phyloP scores from a whole-genome alignment of 92 coral and sea anemone species.

The Chrysogorgia sp. region DNA sequence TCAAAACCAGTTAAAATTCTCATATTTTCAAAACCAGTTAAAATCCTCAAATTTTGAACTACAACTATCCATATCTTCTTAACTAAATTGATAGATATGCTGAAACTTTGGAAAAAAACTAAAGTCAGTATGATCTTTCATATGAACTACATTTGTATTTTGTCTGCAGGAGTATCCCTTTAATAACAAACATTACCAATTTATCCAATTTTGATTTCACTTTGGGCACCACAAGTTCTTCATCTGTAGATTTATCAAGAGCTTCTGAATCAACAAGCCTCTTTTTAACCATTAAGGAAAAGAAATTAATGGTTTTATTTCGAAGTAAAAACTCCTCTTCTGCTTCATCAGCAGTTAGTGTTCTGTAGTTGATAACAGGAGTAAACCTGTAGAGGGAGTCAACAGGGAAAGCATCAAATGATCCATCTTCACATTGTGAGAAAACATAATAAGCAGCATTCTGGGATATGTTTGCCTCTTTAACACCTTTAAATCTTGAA shows the following conservation, averaged over 20 bases:
- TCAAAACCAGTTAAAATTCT: too few relatives aligned
- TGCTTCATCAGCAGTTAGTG: slow-evolving; percentile 92
- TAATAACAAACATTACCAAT: slow-evolving; percentile 9
- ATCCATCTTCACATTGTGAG: slow-evolving; percentile 91
- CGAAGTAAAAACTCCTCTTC: slow-evolving; percentile 89
- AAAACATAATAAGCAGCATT: slow-evolving; percentile 90
- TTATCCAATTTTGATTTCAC: slow-evolving; percentile 45
- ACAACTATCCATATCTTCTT: too few relatives aligned
- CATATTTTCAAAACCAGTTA: too few relatives aligned
- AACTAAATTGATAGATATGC: too few relatives aligned
- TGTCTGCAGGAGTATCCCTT: background rate
- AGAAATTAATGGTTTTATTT: slow-evolving; percentile 86
- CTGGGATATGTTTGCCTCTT: slow-evolving; percentile 88
- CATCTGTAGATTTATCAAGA: slow-evolving; percentile 45
- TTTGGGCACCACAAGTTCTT: slow-evolving; percentile 46
- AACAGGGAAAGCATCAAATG: slow-evolving; percentile 95
- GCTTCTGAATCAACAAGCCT: slow-evolving; percentile 74
- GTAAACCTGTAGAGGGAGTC: slow-evolving; percentile 87
- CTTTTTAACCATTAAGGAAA: slow-evolving; percentile 92
- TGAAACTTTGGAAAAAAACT: too few relatives aligned
- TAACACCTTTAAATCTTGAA: slow-evolving; percentile 84
- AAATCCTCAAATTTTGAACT: too few relatives aligned
- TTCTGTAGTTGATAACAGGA: slow-evolving; percentile 84
- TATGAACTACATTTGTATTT: background rate
- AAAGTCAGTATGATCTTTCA: too few relatives aligned